Conservation (phyloP, 1,140 invertebrate species). For the Popillia japonica region DNA sequence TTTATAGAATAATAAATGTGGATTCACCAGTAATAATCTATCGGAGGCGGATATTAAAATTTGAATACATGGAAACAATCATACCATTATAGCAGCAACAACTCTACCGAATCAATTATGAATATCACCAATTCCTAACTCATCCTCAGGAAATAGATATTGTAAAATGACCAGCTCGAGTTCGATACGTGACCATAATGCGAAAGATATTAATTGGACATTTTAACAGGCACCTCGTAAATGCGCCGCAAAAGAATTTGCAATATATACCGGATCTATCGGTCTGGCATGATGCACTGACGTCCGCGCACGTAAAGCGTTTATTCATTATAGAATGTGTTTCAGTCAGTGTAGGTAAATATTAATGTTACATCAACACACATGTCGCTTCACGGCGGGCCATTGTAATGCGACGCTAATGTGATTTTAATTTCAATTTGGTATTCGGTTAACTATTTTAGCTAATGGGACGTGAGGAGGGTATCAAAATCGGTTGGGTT, state of each 20-base stretch:
- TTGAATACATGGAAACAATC: no score
- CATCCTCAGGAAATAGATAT: no score
- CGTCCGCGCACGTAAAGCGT: neutral
- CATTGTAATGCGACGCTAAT: slow-evolving; percentile 28
- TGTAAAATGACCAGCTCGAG: neutral
- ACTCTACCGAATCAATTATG: no score
- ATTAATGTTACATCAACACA: slow-evolving; percentile 28
- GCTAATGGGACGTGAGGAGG: neutral
- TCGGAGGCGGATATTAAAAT: no score
- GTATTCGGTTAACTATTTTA: slow-evolving; percentile 15
- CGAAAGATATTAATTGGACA: slow-evolving; percentile 14
- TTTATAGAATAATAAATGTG: no score
- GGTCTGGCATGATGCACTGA: neutral
- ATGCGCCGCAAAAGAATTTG: slow-evolving; percentile 9
- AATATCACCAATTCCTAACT: no score
- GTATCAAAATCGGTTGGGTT: neutral
- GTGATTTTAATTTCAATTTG: slow-evolving; percentile 26
- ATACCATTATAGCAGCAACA: no score
- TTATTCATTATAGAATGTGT: slow-evolving; percentile 19
- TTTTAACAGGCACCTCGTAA: neutral
- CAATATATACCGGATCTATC: neutral
- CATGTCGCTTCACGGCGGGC: neutral
- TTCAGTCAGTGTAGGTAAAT: slow-evolving; percentile 15
- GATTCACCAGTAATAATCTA: no score
- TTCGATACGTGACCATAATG: neutral